Evolutionary conservation across 2,113 vertebrate genomes (phyloP).

Genomic region (Anoura caudifer): DNA sequence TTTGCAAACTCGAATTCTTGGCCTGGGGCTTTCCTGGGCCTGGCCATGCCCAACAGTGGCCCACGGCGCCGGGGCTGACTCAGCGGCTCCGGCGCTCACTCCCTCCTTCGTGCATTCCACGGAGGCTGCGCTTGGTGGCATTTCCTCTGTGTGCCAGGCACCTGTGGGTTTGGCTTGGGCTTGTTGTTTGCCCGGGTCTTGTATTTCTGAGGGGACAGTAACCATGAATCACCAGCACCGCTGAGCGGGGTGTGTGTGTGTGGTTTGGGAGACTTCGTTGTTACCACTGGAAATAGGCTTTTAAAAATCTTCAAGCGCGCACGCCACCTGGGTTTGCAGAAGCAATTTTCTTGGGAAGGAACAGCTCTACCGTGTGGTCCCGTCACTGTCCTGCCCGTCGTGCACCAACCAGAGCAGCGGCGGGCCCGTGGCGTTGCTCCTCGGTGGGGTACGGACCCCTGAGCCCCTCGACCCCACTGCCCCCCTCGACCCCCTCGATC

Average conservation of each 20-base stretch:
- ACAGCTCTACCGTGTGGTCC: not conserved
- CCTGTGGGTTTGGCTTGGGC: constrained; percentile 52
- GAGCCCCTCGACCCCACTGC: too few relatives aligned
- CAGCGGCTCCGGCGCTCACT: constrained; percentile 1
- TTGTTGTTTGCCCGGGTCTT: constrained; percentile 35
- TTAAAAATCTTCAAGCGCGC: not conserved
- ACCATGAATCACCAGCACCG: not conserved
- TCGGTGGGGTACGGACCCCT: too few relatives aligned
- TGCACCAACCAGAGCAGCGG: not conserved
- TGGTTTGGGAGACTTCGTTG: not conserved
- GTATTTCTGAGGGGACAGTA: not conserved
- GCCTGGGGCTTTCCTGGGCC: not conserved
- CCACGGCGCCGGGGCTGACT: not conserved
- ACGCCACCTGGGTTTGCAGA: not conserved
- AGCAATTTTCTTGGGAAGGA: not conserved
- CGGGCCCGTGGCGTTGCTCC: too few relatives aligned
- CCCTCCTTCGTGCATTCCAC: constrained; percentile 34
- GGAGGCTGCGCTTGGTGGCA: constrained; percentile 11
- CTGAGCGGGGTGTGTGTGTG: not conserved
- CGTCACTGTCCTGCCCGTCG: not conserved
- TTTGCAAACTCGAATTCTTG: constrained; percentile 37
- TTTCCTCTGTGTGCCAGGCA: constrained; percentile 51
- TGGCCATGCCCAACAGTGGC: too few relatives aligned
- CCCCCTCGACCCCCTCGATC: not conserved
- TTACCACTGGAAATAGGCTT: not conserved